phyloP scores from a whole-genome alignment of 2,113 vertebrate species.

The Hippocampus guttulatus region DNA sequence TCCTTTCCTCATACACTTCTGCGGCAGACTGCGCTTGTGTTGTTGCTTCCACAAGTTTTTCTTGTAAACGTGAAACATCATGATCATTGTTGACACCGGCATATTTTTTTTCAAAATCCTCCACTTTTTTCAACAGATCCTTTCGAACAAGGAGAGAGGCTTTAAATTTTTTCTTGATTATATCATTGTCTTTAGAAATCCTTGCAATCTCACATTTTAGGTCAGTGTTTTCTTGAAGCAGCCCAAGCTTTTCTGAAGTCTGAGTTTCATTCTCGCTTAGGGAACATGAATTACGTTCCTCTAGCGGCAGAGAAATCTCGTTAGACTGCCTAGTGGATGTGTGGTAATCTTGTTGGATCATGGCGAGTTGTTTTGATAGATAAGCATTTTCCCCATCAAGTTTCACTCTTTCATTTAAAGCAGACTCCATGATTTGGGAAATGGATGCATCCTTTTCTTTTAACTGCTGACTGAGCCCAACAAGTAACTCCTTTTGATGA shows the following conservation, averaged over 20 bases:
- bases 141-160: constrained; percentile 77
- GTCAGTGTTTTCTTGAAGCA: constrained; percentile 64
- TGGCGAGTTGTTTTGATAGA: constrained; percentile 62
- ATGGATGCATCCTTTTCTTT: constrained; percentile 77
- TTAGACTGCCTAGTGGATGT: constrained; percentile 45
- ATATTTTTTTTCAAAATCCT: constrained; percentile 67
- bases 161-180: constrained; percentile 81
- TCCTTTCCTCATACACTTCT: constrained; percentile 49
- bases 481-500: constrained; percentile 80
- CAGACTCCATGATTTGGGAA: constrained; percentile 72
- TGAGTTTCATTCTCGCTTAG: constrained; percentile 45
- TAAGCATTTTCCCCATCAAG: constrained; percentile 65
- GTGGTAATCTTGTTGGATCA: constrained; percentile 47
- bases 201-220: constrained; percentile 63
- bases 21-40: constrained; percentile 50
- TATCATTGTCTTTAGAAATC: constrained; percentile 76
- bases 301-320: constrained; percentile 54
- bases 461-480: constrained; percentile 76
- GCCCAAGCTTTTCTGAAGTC: constrained; percentile 53
- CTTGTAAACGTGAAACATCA: constrained; percentile 51
- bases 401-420: constrained; percentile 76
- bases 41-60: constrained; percentile 56
- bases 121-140: constrained; percentile 78
- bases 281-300: constrained; percentile 52
- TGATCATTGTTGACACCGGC: constrained; percentile 52